Base-by-base conservation (phyloP, 2,888 invertebrate genomes). In the Megastigmus dorsalis region DNA sequence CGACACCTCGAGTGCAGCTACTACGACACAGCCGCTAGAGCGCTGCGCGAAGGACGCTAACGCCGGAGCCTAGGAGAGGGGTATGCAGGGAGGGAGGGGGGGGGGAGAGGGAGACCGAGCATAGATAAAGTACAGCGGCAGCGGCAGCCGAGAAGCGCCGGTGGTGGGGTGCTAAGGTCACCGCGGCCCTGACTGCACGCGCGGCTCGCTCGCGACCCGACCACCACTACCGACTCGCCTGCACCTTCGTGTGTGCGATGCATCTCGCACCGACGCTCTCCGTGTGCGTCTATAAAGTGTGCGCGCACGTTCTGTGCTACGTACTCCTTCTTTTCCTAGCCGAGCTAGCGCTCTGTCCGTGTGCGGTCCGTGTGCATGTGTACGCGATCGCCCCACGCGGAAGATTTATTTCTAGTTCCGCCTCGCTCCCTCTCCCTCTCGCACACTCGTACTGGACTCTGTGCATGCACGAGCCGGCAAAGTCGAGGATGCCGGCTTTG, bases 181-280 rank as follows among this genome's bases (percentile, higher is more conserved):
- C 89, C 89, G 90, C 90, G 91, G 90, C 91, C 91, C 90, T 89
- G 89, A 88, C 86, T 88, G 88, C 89, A 88, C 88, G 88, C 86
- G 88, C 89, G 89, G 28, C 36, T 26, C 52, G 45, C 50, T n/a
- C n/a, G 36, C 59, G 23, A 38, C 52, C 52, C 23, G 30, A 33
- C 38, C 43, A n/a, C n/a, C n/a, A n/a, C n/a, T n/a, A n/a, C n/a
- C 66, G 30, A 48, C 48, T 6, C 15, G 41, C 36, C 20, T 52
- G 36, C 83, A 81, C 50, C 9, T 10, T 13, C 23, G 20, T 18
- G 28, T 13, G 23, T 13, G 13, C 15, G 15, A 36, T 15, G 18
- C 41, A n/a, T 20, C 20, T 15, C 36, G 18, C 10, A 23, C 26
- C 2, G n/a, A n/a, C n/a, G n/a, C n/a, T n/a, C n/a, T 9, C n/a